Percentiles rank a stretch among this genome's conserved stretches.
Conservation (phyloP, 2,888 invertebrate species). For the Torymus auratus region DNA sequence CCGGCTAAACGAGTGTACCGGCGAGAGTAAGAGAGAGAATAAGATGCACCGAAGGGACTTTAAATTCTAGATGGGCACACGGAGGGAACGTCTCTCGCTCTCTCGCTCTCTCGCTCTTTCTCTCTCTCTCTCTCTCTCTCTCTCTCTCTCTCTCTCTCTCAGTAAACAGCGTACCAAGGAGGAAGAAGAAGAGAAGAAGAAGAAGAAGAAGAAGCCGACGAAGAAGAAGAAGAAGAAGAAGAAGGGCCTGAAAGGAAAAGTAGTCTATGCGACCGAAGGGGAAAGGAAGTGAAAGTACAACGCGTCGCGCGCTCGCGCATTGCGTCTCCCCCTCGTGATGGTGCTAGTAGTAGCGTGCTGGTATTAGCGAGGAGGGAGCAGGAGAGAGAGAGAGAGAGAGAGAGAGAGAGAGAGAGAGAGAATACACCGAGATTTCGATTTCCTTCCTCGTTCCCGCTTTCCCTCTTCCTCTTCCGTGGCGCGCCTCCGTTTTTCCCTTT, state of each 20-base stretch:
- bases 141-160: too few relatives aligned
- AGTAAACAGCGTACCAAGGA: too few relatives aligned
- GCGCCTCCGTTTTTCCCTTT: slow-evolving; percentile 4
- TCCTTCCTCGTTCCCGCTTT: slow-evolving; percentile 49
- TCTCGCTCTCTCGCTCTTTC: too few relatives aligned
- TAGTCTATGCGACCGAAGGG: slow-evolving; percentile 71
- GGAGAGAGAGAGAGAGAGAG: slow-evolving; percentile 38
- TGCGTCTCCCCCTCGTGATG: slow-evolving; percentile 66
- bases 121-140: neutral
- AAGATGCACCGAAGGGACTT: slow-evolving; percentile 54
- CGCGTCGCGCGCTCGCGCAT: slow-evolving; percentile 66
- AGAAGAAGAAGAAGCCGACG: slow-evolving; percentile 49
- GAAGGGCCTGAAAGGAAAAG: slow-evolving; percentile 68
- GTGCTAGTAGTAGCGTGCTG: slow-evolving; percentile 26
- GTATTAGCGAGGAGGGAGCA: slow-evolving; percentile 43
- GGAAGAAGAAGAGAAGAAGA: slow-evolving; percentile 33
- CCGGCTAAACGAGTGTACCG: too few relatives aligned
- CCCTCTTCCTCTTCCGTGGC: slow-evolving; percentile 7
- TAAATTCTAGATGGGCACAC: slow-evolving; percentile 69
- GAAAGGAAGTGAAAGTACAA: slow-evolving; percentile 76
- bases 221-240: slow-evolving; percentile 56
- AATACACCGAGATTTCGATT: slow-evolving; percentile 54
- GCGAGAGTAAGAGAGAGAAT: neutral
- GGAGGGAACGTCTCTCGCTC: slow-evolving; percentile 55
- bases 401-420: slow-evolving; percentile 51